Percentiles rank a stretch among this genome's conserved stretches.
phyloP scores from a whole-genome alignment of 2,797 vertebrate species.

The Helicolenus hilgendorfi region DNA sequence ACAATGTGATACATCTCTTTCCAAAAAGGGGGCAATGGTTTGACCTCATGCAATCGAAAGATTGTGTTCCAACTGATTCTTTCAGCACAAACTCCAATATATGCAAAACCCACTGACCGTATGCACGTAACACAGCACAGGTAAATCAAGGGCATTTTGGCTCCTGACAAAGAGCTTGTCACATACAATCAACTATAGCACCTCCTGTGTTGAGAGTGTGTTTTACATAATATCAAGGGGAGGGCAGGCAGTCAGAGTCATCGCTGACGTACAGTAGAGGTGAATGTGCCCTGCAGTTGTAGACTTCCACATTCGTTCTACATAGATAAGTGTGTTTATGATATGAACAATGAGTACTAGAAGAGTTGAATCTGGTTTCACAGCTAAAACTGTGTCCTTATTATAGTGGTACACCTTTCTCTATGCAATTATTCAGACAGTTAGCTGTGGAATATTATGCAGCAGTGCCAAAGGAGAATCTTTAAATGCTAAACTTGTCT shows the following conservation, averaged over 20 bases:
- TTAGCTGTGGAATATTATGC: not conserved
- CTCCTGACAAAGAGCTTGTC: conserved; percentile 61
- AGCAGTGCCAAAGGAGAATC: not conserved
- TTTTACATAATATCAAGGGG: conserved; percentile 35
- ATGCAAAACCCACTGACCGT: not conserved
- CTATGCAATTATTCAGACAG: not conserved
- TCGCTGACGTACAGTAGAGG: conserved; percentile 29
- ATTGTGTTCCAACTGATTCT: not conserved
- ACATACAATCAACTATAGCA: conserved; percentile 57
- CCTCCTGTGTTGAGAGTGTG: conserved; percentile 37
- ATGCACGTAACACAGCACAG: not conserved
- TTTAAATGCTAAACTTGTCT: not conserved
- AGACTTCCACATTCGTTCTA: conserved; percentile 19
- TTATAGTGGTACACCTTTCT: not conserved
- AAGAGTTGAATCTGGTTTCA: not conserved
- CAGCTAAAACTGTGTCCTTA: not conserved
- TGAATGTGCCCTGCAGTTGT: conserved; percentile 45
- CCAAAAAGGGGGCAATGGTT: not conserved
- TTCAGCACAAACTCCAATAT: not conserved
- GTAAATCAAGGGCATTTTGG: conserved; percentile 37
- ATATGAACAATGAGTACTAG: not conserved
- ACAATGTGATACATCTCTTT: not conserved
- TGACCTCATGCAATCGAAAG: not conserved
- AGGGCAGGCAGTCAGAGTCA: conserved; percentile 30
- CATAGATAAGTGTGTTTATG: not conserved